Percentiles rank a stretch among this genome's conserved stretches.
Evolutionary conservation across 2,113 vertebrate species (phyloP).

Genomic region (Heptranchias perlo): DNA sequence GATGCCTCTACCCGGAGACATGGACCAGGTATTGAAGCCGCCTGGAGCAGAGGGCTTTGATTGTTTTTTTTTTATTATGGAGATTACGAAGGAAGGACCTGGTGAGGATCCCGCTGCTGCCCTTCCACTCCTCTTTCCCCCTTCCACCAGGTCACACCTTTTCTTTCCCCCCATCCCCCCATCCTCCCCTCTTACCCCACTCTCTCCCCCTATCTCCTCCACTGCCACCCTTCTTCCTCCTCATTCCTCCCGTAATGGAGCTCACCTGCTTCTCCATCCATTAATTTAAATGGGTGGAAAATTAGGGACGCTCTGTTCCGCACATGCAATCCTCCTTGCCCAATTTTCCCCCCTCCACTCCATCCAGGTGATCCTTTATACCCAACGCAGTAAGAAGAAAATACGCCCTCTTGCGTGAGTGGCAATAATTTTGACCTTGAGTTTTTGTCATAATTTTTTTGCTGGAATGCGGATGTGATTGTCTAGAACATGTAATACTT

Average conservation of each 20-base stretch:
- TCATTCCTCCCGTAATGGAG: no score
- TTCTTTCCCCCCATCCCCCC: not conserved
- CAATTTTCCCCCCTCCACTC: not conserved
- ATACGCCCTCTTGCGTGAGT: no score
- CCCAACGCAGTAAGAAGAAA: not conserved
- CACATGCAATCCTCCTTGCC: not conserved
- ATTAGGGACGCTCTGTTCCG: not conserved
- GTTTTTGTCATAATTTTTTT: not conserved
- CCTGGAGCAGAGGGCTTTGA: not conserved
- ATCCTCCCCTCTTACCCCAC: not conserved
- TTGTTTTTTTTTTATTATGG: not conserved
- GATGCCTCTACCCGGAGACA: not conserved
- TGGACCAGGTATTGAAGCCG: not conserved
- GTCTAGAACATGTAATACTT: not conserved
- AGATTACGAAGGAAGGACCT: not conserved
- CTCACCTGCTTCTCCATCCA: not conserved
- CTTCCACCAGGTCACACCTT: no score
- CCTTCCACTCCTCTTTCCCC: no score
- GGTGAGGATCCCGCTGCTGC: not conserved
- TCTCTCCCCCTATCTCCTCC: not conserved
- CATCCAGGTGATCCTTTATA: not conserved
- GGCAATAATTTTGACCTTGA: not conserved
- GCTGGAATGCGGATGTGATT: not conserved
- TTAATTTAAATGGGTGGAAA: not conserved
- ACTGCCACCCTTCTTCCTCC: not conserved